Base-by-base conservation (phyloP, 2,113 vertebrate genomes). In the Hipposideros armiger region DNA sequence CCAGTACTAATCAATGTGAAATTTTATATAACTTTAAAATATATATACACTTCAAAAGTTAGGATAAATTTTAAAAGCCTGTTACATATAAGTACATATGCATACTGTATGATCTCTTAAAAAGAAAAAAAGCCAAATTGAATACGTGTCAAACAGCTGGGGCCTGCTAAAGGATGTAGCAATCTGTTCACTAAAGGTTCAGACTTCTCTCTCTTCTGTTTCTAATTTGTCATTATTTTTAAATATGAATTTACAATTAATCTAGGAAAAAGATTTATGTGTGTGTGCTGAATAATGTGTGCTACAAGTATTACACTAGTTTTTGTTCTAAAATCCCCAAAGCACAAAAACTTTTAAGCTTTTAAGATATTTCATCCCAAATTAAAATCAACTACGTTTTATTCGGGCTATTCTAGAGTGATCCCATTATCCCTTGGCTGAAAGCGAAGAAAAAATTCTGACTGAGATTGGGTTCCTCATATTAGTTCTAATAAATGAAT, bases 301-400 rank as follows among this genome's bases (percentile, higher is more conserved):
- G 6, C 20, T 90, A 10, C n/a, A 84, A 92, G 17, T 17, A 62
- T 20, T 77, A 45, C 30, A 47, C 14, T 90, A 56, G 32, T n/a
- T 40, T 92, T 16, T 80, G 10, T 76, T 73, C 40, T 30, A 50
- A 94, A 74, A 94, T 1, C 5, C 32, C 15, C 9, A 96, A 91
- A 26, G 28, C 28, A 77, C 67, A 85, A 77, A 96, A 91, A 70
- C 11, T 45, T 96, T 96, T 64, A 88, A 78, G 54, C n/a, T 45
- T 84, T 42, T 74, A 9, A 58, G 7, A 28, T 45, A 96, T 58
- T 95, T 86, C 45, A 86, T 40, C 86, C 47, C 26, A 84, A 93
- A 94, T 58, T 92, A 90, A 90, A 96, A 95, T 60, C 62, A 94
- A 67, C 17, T 78, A 56, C 5, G 74, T 82, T 60, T 85, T 52